These are phyloP conservation scores for Hippocampus abdominalis DNA, from an alignment of 2,113 vertebrate genomes.

Conservation along the genomic window DNA sequence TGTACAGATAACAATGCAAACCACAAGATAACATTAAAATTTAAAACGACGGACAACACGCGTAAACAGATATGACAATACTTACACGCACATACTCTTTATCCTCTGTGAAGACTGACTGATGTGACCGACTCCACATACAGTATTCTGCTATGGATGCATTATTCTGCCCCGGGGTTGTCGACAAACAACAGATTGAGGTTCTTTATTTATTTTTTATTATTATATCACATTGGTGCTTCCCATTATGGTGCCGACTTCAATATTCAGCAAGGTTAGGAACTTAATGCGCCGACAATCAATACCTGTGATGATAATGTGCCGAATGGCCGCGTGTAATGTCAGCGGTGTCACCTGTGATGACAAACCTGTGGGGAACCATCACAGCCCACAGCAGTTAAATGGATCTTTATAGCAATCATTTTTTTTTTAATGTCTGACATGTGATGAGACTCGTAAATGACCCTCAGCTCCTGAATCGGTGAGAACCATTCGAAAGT, in stretches of 20 bases:
- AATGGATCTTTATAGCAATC: neutral
- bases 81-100: neutral
- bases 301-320: neutral
- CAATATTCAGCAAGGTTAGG: constrained; percentile 6
- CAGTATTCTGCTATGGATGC: no score
- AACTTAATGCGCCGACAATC: neutral
- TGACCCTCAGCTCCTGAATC: neutral
- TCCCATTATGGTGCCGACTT: constrained; percentile 1
- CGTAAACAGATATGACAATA: neutral
- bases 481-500: neutral
- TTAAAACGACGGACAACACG: neutral
- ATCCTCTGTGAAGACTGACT: no score
- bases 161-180: neutral
- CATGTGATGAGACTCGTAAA: neutral
- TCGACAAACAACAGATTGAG: neutral
- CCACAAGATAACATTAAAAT: no score
- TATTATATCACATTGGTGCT: neutral
- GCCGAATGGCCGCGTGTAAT: neutral
- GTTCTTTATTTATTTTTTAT: neutral
- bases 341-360: constrained; percentile 7
- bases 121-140: no score
- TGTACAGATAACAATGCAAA: no score
- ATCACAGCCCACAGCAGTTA: neutral
- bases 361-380: neutral
- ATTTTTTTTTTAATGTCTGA: neutral